Conservation (phyloP, 2,797 vertebrate genomes). For the Merluccius polli region DNA sequence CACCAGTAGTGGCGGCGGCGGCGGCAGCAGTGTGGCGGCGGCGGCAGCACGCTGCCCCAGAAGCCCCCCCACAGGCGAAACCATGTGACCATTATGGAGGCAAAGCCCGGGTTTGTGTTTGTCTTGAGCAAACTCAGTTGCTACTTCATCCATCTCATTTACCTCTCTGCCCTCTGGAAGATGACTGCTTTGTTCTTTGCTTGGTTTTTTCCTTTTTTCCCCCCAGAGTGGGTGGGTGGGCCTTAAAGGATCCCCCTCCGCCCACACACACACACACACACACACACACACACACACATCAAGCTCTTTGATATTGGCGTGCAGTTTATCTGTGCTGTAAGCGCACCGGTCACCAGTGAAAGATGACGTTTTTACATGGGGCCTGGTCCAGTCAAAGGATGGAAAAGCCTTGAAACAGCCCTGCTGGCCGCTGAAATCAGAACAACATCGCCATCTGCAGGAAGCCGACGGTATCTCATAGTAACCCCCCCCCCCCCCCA, state of each 20-base stretch:
- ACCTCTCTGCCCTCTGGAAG: conserved; percentile 49
- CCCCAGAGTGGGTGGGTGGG: conserved; percentile 8
- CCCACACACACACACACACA: conserved; percentile 32
- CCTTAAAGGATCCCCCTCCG: not conserved
- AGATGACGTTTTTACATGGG: conserved; percentile 54
- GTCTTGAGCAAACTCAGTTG: conserved; percentile 69
- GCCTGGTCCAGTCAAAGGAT: conserved; percentile 59
- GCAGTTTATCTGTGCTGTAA: not conserved
- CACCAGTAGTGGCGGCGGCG: conserved; percentile 42
- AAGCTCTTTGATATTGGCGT: conserved; percentile 44
- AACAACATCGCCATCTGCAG: conserved; percentile 76
- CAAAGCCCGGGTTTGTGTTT: conserved; percentile 64
- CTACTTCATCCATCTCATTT: conserved; percentile 69
- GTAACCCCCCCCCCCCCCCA: not conserved
- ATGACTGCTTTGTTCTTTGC: conserved; percentile 7
- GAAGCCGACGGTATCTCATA: conserved; percentile 22
- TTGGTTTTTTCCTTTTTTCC: conserved; percentile 30
- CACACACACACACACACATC: conserved; percentile 23
- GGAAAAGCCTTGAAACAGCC: conserved; percentile 37
- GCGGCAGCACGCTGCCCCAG: conserved; percentile 44
- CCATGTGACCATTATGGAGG: conserved; percentile 62
- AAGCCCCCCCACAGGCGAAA: conserved; percentile 57
- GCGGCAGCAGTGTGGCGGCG: conserved; percentile 40
- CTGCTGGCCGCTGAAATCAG: conserved; percentile 42
- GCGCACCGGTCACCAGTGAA: conserved; percentile 34